These are phyloP conservation scores for Rhagoletis pomonella DNA, from an alignment of 1,140 invertebrate species.

Conservation along the genomic window DNA sequence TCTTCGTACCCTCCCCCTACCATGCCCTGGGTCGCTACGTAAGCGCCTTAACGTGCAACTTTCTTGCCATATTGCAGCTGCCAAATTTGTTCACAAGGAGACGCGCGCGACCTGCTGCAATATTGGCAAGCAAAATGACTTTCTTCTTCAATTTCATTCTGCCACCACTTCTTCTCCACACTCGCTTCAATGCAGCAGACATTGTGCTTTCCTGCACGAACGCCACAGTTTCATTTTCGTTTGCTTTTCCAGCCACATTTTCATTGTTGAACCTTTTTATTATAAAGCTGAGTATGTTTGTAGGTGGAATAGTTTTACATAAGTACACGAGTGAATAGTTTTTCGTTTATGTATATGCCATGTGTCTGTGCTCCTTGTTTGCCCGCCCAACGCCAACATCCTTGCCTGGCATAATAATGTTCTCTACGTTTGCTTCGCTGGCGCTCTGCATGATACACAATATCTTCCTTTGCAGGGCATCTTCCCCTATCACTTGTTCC, in stretches of 20 bases:
- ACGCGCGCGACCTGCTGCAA: background rate
- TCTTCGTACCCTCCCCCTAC: background rate
- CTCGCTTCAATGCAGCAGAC: background rate
- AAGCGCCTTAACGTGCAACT: background rate
- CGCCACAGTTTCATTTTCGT: background rate
- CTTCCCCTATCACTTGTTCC: background rate
- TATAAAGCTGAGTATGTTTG: no score
- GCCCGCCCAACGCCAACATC: conserved; percentile 36
- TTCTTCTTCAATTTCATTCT: background rate
- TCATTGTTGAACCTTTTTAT: background rate
- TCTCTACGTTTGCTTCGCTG: background rate
- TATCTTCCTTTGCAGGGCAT: background rate
- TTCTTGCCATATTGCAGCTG: background rate
- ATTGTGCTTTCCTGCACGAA: background rate
- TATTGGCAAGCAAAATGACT: conserved; percentile 6
- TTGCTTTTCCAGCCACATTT: conserved; percentile 15
- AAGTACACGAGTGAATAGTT: no score
- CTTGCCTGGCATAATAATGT: conserved; percentile 49
- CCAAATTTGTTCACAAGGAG: background rate
- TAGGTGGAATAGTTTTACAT: background rate
- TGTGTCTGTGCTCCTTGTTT: background rate
- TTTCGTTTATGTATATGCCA: background rate
- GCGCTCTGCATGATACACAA: background rate
- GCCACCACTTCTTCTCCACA: background rate
- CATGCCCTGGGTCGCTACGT: background rate